Evolutionary conservation across 2,797 vertebrate genomes (phyloP).

Genomic region (Epinephelus malabaricus): DNA sequence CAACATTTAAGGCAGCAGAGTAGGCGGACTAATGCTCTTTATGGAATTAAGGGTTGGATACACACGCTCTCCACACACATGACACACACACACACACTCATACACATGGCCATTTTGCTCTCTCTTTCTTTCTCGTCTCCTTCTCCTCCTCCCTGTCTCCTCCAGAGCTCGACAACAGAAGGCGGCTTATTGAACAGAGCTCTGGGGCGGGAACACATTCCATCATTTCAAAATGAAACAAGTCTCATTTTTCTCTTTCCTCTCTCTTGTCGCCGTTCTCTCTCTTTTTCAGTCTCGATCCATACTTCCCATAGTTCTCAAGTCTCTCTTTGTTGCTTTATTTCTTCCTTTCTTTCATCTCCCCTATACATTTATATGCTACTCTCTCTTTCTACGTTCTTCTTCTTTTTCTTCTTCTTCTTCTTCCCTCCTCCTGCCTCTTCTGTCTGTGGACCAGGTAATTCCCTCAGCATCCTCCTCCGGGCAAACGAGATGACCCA

Average conservation of each 20-base stretch:
- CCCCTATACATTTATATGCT: slow-evolving; percentile 30
- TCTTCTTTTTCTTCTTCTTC: slow-evolving; percentile 7
- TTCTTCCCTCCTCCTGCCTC: slow-evolving; percentile 25
- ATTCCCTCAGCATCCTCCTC: slow-evolving; percentile 71
- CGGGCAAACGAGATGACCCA: slow-evolving; percentile 76
- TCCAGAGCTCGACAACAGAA: slow-evolving; percentile 64
- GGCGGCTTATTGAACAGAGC: slow-evolving; percentile 72
- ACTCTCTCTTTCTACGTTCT: neutral
- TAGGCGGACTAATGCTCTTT: slow-evolving; percentile 68
- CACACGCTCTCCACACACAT: slow-evolving; percentile 9
- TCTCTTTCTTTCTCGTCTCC: slow-evolving; percentile 14
- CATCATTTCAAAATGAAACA: slow-evolving; percentile 77
- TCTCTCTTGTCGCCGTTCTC: slow-evolving; percentile 37
- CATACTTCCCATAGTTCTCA: slow-evolving; percentile 17
- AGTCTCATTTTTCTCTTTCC: slow-evolving; percentile 67
- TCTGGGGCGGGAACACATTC: slow-evolving; percentile 68
- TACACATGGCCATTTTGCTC: slow-evolving; percentile 27
- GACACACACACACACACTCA: slow-evolving; percentile 26
- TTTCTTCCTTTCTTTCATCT: slow-evolving; percentile 34
- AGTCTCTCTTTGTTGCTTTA: slow-evolving; percentile 27
- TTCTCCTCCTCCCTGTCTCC: slow-evolving; percentile 38
- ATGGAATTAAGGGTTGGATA: slow-evolving; percentile 64
- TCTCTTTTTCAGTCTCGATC: slow-evolving; percentile 34
- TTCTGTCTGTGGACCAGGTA: slow-evolving; percentile 62
- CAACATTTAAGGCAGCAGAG: slow-evolving; percentile 61